Evolutionary conservation across 2,797 vertebrate genomes (phyloP).

Genomic region (Takifugu ocellatus): DNA sequence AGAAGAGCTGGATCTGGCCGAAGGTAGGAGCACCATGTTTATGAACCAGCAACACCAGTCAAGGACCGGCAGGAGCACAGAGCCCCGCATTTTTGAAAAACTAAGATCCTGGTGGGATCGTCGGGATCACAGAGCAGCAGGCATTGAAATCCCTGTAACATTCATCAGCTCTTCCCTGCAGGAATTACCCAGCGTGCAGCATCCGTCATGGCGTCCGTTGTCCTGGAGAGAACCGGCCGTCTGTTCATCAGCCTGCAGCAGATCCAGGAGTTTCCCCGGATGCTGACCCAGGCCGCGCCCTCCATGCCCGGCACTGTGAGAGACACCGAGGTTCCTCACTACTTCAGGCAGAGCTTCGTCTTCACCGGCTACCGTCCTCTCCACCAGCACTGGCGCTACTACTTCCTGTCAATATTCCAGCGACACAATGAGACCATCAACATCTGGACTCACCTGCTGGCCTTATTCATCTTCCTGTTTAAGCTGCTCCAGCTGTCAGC

Average conservation of each 20-base stretch:
- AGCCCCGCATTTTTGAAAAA: too few relatives aligned
- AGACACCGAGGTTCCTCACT: slow-evolving; percentile 77
- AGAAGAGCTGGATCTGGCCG: too few relatives aligned
- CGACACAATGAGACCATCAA: slow-evolving; percentile 91
- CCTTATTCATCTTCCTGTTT: slow-evolving; percentile 73
- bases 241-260: slow-evolving; percentile 77
- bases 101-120: too few relatives aligned
- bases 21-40: too few relatives aligned
- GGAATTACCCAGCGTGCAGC: neutral
- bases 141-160: too few relatives aligned
- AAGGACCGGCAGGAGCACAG: too few relatives aligned
- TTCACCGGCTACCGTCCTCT: slow-evolving; percentile 81
- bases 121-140: too few relatives aligned
- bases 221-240: slow-evolving; percentile 75
- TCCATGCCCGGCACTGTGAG: slow-evolving; percentile 75
- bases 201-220: slow-evolving; percentile 71
- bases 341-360: slow-evolving; percentile 84
- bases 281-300: slow-evolving; percentile 61
- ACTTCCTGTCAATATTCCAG: slow-evolving; percentile 84
- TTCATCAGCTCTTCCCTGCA: slow-evolving; percentile 6
- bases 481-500: slow-evolving; percentile 63
- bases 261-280: slow-evolving; percentile 64
- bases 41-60: too few relatives aligned
- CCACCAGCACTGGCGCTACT: slow-evolving; percentile 83
- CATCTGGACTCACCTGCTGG: slow-evolving; percentile 87